Conservation (phyloP, 2,888 invertebrate genomes). For the Drosophila merina region DNA sequence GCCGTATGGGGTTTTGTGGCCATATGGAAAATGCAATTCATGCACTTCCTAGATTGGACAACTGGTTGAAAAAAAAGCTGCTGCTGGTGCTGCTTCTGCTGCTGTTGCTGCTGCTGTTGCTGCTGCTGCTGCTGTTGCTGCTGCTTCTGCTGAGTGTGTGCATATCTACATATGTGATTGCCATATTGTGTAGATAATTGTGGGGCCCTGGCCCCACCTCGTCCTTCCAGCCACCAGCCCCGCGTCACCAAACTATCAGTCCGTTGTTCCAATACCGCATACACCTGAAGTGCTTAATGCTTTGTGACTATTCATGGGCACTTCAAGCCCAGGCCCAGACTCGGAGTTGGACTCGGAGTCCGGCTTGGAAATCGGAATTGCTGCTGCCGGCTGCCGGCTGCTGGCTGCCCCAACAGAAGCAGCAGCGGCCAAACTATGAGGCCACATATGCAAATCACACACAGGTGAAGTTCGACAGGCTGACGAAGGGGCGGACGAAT, state of each 20-base stretch:
- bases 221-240: slow-evolving; percentile 16
- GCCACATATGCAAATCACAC: slow-evolving; percentile 75
- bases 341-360: slow-evolving; percentile 4
- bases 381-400: slow-evolving; percentile 42
- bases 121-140: slow-evolving; percentile 21
- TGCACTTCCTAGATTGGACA: slow-evolving; percentile 80
- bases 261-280: slow-evolving; percentile 27
- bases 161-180: slow-evolving; percentile 79
- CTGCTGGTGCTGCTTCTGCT: slow-evolving; percentile 38
- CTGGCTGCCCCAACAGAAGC: slow-evolving; percentile 72
- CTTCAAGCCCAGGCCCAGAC: slow-evolving; percentile 47
- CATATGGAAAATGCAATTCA: slow-evolving; percentile 79
- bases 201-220: slow-evolving; percentile 53
- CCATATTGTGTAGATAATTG: slow-evolving; percentile 80
- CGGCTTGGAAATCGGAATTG: slow-evolving; percentile 2
- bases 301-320: slow-evolving; percentile 80
- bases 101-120: slow-evolving; percentile 32
- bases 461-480: slow-evolving; percentile 79
- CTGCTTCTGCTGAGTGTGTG: slow-evolving; percentile 56
- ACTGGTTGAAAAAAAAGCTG: slow-evolving; percentile 69
- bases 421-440: slow-evolving; percentile 51
- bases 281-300: slow-evolving; percentile 76
- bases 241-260: neutral
- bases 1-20: slow-evolving; percentile 54
- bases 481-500: slow-evolving; percentile 55